Evolutionary conservation across 2,888 invertebrate genomes (phyloP).

Genomic region (Dynastes hyllus): DNA sequence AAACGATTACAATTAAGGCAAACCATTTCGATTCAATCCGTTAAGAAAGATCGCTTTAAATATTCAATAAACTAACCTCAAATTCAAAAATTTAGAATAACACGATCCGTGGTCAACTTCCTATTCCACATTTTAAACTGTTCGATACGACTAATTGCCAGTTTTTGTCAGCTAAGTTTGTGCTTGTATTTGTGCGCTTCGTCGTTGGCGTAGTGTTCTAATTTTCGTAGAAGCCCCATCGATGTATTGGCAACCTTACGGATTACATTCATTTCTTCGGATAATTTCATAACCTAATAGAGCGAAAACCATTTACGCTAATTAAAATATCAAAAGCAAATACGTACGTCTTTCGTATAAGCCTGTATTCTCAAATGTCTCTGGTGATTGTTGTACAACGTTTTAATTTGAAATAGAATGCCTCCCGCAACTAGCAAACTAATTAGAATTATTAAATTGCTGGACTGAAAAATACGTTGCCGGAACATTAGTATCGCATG

Average conservation of each 20-base stretch:
- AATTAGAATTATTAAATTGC: constrained; percentile 61
- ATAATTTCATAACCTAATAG: constrained; percentile 70
- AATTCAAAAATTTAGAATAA: neutral
- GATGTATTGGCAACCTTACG: constrained; percentile 65
- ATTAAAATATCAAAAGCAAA: neutral
- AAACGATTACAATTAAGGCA: too few species aligned
- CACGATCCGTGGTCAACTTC: neutral
- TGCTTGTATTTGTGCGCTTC: constrained; percentile 52
- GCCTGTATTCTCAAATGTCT: constrained; percentile 70
- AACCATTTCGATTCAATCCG: too few species aligned
- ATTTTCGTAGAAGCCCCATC: constrained; percentile 54
- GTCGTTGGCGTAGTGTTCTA: constrained; percentile 51
- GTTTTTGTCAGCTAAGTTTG: constrained; percentile 55
- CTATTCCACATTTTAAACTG: constrained; percentile 33
- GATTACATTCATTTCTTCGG: constrained; percentile 67
- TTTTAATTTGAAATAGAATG: constrained; percentile 70
- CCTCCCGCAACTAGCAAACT: constrained; percentile 64
- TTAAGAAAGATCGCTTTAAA: too few species aligned
- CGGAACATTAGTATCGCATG: constrained; percentile 60
- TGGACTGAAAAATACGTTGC: constrained; percentile 61
- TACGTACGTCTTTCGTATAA: constrained; percentile 71
- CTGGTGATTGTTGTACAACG: constrained; percentile 71
- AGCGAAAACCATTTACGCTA: constrained; percentile 35
- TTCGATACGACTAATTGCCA: constrained; percentile 28
- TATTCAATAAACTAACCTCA: neutral